Conservation (phyloP, 2,113 vertebrate genomes). For the Terrapene triunguis region DNA sequence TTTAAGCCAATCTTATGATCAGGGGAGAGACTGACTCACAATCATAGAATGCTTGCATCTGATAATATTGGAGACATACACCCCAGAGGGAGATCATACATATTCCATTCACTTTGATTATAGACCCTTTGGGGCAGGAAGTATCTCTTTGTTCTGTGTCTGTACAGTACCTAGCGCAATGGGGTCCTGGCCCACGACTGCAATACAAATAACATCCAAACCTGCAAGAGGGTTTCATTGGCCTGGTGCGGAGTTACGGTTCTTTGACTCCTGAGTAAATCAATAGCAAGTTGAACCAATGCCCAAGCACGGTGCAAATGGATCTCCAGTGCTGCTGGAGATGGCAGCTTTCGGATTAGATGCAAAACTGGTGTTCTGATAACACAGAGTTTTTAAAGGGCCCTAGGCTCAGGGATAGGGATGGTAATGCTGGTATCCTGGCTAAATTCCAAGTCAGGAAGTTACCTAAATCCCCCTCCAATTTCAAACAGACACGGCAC, state of each 20-base stretch:
- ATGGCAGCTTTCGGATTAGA: neutral
- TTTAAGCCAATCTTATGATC: no score
- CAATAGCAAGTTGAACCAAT: neutral
- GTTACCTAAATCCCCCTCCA: neutral
- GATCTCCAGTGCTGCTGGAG: neutral
- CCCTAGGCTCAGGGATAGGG: neutral
- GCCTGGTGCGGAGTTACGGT: neutral
- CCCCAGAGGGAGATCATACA: neutral
- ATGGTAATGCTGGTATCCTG: neutral
- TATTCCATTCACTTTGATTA: neutral
- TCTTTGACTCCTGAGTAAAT: neutral
- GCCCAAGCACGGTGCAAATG: neutral
- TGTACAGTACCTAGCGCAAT: neutral
- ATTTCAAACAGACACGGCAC: neutral
- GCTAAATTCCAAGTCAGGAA: neutral
- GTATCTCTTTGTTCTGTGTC: conserved; percentile 6
- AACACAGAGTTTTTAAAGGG: neutral
- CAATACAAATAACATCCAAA: neutral
- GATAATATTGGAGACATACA: neutral
- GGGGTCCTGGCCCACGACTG: neutral
- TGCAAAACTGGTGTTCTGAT: neutral
- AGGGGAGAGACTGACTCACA: neutral
- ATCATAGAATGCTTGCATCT: neutral
- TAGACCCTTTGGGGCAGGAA: neutral
- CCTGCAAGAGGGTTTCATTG: neutral